Conservation (phyloP, 1,140 invertebrate genomes). For the Euwallacea fornicatus region DNA sequence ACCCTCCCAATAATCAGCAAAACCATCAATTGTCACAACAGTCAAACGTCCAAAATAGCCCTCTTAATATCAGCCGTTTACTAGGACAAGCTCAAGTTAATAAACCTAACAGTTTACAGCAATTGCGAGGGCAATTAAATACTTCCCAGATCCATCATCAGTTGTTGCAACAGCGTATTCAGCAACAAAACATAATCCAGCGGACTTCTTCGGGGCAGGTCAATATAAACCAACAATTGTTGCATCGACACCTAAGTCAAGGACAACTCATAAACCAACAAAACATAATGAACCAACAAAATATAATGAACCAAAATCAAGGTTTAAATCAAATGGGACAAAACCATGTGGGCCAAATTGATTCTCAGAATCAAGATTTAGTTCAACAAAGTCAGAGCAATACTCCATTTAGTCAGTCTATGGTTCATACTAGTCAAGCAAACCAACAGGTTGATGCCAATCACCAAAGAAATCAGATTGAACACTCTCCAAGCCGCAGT, state of each 20-base stretch:
- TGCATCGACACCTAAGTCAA: constrained; percentile 43
- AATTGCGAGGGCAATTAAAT: constrained; percentile 41
- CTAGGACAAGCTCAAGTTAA: constrained; percentile 40
- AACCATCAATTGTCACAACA: constrained; percentile 14
- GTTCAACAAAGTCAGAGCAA: constrained; percentile 15
- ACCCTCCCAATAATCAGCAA: constrained; percentile 44
- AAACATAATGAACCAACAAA: constrained; percentile 40
- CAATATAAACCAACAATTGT: constrained; percentile 41
- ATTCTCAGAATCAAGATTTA: not conserved
- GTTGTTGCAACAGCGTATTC: constrained; percentile 46
- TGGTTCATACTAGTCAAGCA: not conserved
- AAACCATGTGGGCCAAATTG: not conserved
- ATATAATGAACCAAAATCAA: constrained; percentile 34
- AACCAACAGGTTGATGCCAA: constrained; percentile 8
- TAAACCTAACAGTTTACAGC: constrained; percentile 38
- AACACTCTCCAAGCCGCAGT: constrained; percentile 10
- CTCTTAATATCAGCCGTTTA: constrained; percentile 38
- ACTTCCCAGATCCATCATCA: constrained; percentile 46
- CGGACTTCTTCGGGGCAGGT: constrained; percentile 33
- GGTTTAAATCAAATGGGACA: not conserved
- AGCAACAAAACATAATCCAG: constrained; percentile 44
- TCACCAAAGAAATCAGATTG: constrained; percentile 15
- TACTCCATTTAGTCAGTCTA: constrained; percentile 17
- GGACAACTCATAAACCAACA: constrained; percentile 41
- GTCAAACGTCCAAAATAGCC: constrained; percentile 37